Evolutionary conservation across 2,113 vertebrate genomes (phyloP).

Genomic region (Alethe diademata): DNA sequence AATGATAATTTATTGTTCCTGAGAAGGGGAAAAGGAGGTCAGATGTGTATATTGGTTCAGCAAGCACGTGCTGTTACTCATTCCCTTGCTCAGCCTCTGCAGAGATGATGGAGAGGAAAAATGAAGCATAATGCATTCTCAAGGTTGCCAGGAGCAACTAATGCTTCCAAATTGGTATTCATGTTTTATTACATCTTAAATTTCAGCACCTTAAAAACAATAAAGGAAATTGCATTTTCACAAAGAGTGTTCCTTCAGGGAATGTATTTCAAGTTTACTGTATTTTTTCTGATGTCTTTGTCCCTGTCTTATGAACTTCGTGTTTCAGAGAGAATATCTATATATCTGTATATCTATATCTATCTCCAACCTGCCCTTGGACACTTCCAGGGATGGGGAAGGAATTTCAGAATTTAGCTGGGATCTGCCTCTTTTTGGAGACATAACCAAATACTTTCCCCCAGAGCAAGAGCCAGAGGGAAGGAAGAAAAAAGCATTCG

Average conservation of each 20-base stretch:
- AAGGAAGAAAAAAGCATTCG: neutral
- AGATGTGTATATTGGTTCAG: slow-evolving; percentile 3
- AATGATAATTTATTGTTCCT: slow-evolving; percentile 55
- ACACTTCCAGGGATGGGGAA: neutral
- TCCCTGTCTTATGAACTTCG: neutral
- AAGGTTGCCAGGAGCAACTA: slow-evolving; percentile 63
- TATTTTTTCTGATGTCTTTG: slow-evolving; percentile 27
- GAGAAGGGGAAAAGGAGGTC: slow-evolving; percentile 55
- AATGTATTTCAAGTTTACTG: slow-evolving; percentile 38
- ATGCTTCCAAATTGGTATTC: slow-evolving; percentile 67
- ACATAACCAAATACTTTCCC: neutral
- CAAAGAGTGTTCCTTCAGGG: slow-evolving; percentile 54
- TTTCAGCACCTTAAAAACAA: slow-evolving; percentile 71
- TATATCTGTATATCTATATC: neutral
- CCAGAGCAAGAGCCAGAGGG: neutral
- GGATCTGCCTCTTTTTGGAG: neutral
- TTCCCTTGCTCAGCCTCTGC: slow-evolving; percentile 14
- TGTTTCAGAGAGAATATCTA: neutral
- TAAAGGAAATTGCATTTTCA: slow-evolving; percentile 70
- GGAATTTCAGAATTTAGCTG: neutral
- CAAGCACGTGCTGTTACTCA: neutral
- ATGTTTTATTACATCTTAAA: slow-evolving; percentile 69
- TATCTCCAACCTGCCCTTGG: neutral
- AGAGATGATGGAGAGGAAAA: slow-evolving; percentile 37
- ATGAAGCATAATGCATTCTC: slow-evolving; percentile 62